Evolutionary conservation across 2,113 vertebrate genomes (phyloP).

Genomic region (Chloropsis cyanopogon): DNA sequence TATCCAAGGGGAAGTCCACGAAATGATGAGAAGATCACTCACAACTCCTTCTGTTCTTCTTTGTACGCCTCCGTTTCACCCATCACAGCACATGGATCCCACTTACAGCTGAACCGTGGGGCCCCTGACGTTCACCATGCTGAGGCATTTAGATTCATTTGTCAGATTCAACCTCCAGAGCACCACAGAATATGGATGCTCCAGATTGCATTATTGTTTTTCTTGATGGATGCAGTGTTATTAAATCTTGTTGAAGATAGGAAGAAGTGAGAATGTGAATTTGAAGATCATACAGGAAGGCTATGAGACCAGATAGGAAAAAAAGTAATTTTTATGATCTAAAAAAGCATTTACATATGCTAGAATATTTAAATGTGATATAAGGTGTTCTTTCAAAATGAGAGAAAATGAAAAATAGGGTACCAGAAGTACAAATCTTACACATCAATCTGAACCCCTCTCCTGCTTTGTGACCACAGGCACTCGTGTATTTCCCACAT

Average conservation of each 20-base stretch:
- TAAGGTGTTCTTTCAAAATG: neutral
- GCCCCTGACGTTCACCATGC: neutral
- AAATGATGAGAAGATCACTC: neutral
- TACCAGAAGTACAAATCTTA: neutral
- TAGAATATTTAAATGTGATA: neutral
- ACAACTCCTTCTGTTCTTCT: neutral
- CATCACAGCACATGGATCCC: rapidly evolving
- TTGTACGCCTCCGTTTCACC: neutral
- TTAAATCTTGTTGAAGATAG: neutral
- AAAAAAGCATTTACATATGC: neutral
- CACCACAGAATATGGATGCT: neutral
- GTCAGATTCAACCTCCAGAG: neutral
- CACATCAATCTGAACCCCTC: neutral
- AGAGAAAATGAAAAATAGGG: neutral
- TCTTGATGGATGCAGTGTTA: neutral
- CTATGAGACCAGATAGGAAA: neutral
- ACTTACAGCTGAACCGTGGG: neutral
- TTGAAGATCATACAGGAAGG: neutral
- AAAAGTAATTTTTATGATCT: neutral
- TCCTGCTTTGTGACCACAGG: neutral
- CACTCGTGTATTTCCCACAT: neutral
- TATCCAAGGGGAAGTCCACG: neutral
- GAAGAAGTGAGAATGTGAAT: neutral
- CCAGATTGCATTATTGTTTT: neutral
- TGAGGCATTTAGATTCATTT: neutral